These are phyloP conservation scores for Chloroceryle inda DNA, from an alignment of 2,797 vertebrate genomes.

Conservation along the genomic window DNA sequence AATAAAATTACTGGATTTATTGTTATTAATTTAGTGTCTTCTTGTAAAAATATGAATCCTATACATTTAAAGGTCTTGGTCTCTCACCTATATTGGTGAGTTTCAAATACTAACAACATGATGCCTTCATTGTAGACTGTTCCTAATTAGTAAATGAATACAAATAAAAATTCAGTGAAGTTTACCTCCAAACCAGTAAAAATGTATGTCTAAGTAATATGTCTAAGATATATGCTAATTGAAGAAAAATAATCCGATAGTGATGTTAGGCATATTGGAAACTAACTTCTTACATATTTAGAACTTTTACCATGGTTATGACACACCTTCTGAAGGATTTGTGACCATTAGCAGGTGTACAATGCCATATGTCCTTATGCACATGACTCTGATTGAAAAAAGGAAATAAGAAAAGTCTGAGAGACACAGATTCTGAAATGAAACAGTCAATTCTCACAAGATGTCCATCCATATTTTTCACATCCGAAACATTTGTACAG, in stretches of 20 bases:
- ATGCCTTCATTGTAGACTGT: neutral
- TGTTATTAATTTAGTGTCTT: neutral
- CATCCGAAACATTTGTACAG: neutral
- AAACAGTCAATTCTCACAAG: slow-evolving; percentile 37
- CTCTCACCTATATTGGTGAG: neutral
- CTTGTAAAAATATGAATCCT: neutral
- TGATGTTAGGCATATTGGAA: neutral
- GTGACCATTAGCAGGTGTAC: neutral
- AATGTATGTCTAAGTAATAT: neutral
- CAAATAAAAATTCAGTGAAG: neutral
- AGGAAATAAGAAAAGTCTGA: slow-evolving; percentile 40
- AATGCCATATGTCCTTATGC: slow-evolving; percentile 40
- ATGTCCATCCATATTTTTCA: neutral
- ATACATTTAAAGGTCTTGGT: neutral
- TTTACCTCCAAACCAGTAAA: neutral
- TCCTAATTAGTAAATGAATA: neutral
- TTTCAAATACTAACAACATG: neutral
- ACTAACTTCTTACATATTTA: neutral
- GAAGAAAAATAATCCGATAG: neutral
- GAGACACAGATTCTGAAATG: slow-evolving; percentile 15
- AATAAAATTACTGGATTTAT: neutral
- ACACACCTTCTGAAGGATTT: slow-evolving; percentile 8
- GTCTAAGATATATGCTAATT: neutral
- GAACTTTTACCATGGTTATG: neutral
- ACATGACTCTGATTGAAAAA: neutral